phyloP scores from a whole-genome alignment of 2,888 invertebrate genomes.

The Allacma fusca region DNA sequence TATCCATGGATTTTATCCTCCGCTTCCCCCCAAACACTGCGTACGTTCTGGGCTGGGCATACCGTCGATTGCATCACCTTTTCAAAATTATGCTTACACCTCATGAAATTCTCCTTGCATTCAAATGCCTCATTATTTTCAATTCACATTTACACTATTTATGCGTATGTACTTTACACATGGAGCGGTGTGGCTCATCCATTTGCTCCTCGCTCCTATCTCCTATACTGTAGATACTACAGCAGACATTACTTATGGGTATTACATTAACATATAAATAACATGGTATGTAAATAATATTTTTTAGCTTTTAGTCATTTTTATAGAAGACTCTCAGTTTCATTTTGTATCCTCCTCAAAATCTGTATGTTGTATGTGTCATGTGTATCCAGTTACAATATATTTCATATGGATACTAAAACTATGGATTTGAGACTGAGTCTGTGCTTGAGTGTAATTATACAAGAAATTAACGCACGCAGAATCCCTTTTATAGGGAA shows the following conservation, averaged over 20 bases:
- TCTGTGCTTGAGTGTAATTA: no score
- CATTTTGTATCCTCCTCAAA: no score
- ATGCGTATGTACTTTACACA: background rate
- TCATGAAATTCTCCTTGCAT: slow-evolving; percentile 30
- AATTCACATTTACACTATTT: slow-evolving; percentile 21
- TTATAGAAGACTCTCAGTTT: no score
- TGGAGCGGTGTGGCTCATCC: background rate
- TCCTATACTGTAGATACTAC: background rate
- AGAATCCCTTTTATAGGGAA: no score
- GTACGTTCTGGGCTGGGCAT: slow-evolving; percentile 28
- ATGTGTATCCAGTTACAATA: no score
- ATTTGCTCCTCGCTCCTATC: background rate
- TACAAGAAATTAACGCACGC: no score
- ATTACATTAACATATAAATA: slow-evolving; percentile 8
- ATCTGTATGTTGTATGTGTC: no score
- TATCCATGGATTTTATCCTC: background rate
- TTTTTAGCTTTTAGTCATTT: no score
- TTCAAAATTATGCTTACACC: slow-evolving; percentile 33
- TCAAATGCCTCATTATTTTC: slow-evolving; percentile 39
- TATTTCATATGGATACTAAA: no score
- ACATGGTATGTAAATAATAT: background rate
- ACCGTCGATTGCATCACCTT: slow-evolving; percentile 35
- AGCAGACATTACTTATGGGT: background rate
- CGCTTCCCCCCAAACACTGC: background rate
- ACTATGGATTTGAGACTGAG: no score